Evolutionary conservation across 2,888 invertebrate species (phyloP).

Genomic region (Masnerella sp.): DNA sequence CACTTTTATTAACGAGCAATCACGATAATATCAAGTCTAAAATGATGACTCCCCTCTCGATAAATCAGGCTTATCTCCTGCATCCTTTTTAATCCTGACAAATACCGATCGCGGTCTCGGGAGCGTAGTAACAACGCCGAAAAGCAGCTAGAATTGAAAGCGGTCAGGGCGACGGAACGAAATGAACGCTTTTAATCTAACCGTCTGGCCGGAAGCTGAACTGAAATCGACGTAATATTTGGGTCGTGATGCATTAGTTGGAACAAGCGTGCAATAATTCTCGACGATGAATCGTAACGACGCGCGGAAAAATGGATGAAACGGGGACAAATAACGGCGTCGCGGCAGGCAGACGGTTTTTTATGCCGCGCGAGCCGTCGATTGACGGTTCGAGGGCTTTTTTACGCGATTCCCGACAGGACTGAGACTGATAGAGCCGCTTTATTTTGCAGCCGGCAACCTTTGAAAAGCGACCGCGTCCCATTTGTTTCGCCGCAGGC

Average conservation of each 20-base stretch:
- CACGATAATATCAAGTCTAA: not conserved
- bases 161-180: not conserved
- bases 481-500: conserved; percentile 70
- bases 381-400: conserved; percentile 58
- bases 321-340: conserved; percentile 48
- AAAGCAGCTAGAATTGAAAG: conserved; percentile 23
- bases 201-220: conserved; percentile 19
- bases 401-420: conserved; percentile 56
- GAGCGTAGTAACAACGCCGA: no score
- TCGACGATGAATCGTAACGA: conserved; percentile 45
- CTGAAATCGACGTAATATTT: conserved; percentile 44
- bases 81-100: conserved; percentile 34
- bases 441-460: conserved; percentile 58
- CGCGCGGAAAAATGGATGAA: conserved; percentile 44
- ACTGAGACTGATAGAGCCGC: conserved; percentile 59
- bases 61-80: conserved; percentile 23
- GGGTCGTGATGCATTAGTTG: conserved; percentile 37
- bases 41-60: conserved; percentile 4
- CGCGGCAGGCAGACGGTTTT: conserved; percentile 46
- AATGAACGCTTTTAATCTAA: conserved; percentile 36
- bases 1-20: conserved; percentile 21
- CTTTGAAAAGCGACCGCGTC: conserved; percentile 62
- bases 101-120: no score
- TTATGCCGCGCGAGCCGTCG: conserved; percentile 49
- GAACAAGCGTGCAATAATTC: conserved; percentile 42